Conservation (phyloP, 2,888 invertebrate genomes). For the Stramonita haemastoma region DNA sequence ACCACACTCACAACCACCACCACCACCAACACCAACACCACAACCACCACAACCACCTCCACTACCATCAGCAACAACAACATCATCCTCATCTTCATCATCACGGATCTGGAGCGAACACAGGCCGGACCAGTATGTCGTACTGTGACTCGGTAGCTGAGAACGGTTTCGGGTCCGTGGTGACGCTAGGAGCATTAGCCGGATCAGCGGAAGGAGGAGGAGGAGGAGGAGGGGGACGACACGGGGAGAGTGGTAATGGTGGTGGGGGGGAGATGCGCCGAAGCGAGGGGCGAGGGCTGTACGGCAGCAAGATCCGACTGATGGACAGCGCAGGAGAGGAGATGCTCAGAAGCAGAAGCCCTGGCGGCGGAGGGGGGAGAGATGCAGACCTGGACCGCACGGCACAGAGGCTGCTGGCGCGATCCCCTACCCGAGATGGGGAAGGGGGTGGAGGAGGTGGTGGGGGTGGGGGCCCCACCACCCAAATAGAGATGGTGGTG, state of each 20-base stretch:
- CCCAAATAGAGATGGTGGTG: constrained; percentile 29
- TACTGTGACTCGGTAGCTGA: constrained; percentile 31
- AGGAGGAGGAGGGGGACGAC: not conserved
- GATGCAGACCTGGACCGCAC: constrained; percentile 2
- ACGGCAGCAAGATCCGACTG: constrained; percentile 22
- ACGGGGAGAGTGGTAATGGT: not conserved
- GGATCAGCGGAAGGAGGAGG: not conserved
- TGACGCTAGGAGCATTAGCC: not conserved
- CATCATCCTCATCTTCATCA: not conserved
- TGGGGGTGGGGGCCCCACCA: not conserved
- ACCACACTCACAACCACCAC: constrained; percentile 7
- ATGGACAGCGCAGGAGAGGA: constrained; percentile 25
- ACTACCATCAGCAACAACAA: not conserved
- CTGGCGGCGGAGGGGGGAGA: not conserved
- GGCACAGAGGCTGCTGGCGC: constrained; percentile 6
- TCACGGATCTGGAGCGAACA: not conserved
- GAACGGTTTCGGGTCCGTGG: constrained; percentile 36
- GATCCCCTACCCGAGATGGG: not conserved
- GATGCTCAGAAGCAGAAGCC: not conserved
- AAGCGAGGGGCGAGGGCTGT: not conserved
- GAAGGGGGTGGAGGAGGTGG: not conserved
- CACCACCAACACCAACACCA: not conserved
- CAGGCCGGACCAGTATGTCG: not conserved
- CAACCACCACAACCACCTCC: not conserved
- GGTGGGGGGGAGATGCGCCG: not conserved